Conservation (phyloP, 2,888 invertebrate genomes). For the Chydorus sphaericus region DNA sequence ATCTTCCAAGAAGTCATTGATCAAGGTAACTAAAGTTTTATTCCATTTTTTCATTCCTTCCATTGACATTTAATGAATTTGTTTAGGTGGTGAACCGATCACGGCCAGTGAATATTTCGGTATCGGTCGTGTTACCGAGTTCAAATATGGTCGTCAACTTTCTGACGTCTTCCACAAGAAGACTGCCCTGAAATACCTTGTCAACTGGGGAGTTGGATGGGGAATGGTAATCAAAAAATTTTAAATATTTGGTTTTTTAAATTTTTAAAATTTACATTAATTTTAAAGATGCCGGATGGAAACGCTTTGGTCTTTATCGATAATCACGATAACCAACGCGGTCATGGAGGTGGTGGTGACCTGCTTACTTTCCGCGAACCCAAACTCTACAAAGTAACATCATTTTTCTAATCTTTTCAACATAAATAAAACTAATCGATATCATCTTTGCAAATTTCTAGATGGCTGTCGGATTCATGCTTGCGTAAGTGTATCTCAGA, state of each 20-base stretch:
- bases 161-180: constrained; percentile 19
- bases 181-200: constrained; percentile 16
- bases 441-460: too few relatives aligned
- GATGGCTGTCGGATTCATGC: constrained; percentile 32
- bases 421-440: too few relatives aligned
- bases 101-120: constrained; percentile 24
- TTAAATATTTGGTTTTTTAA: not conserved
- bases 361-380: constrained; percentile 53
- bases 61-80: too few relatives aligned
- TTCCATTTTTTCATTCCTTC: too few relatives aligned
- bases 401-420: too few relatives aligned
- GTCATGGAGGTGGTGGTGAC: constrained; percentile 41
- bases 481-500: too few relatives aligned
- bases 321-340: constrained; percentile 83
- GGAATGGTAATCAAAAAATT: not conserved
- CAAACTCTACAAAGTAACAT: constrained; percentile 48
- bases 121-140: constrained; percentile 35
- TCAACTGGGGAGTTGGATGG: constrained; percentile 10
- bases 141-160: constrained; percentile 30
- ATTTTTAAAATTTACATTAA: too few relatives aligned
- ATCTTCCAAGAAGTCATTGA: constrained; percentile 24
- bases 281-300: constrained; percentile 36
- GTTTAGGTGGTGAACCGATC: constrained; percentile 27
- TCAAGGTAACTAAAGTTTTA: too few relatives aligned
- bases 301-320: constrained; percentile 65